A percentile compares a stretch with the other conserved stretches of the same genome.
phyloP scores from a whole-genome alignment of 2,113 vertebrate genomes.

The Podarcis cretensis region DNA sequence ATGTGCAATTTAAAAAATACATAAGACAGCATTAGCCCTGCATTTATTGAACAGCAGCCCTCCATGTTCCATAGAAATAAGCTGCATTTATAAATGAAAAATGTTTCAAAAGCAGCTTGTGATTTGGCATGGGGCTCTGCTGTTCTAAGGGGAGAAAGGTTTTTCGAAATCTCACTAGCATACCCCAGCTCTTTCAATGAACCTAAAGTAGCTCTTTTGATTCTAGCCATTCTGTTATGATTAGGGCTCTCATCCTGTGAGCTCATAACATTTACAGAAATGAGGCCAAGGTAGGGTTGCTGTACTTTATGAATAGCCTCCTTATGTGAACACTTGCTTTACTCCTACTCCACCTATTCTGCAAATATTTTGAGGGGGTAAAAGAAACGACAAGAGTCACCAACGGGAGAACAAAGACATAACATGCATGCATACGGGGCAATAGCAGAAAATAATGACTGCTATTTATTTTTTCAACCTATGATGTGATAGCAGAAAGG shows the following conservation, averaged over 20 bases:
- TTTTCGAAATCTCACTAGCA: not conserved
- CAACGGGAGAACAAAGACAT: not conserved
- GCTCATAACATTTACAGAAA: not conserved
- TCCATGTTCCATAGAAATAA: not conserved
- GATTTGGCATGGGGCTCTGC: not conserved
- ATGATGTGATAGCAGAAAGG: not conserved
- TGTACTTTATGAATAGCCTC: not conserved
- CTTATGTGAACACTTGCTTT: not conserved
- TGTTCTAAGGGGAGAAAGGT: not conserved
- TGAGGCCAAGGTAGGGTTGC: not conserved
- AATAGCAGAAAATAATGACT: not conserved
- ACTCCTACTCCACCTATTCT: not conserved
- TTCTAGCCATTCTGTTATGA: not conserved
- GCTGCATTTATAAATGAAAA: not conserved
- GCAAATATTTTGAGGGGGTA: not conserved
- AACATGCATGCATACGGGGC: not conserved
- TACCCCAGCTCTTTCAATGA: not conserved
- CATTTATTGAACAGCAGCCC: not conserved
- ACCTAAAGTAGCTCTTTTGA: not conserved
- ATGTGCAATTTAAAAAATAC: not conserved
- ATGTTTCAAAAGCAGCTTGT: not conserved
- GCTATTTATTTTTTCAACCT: not conserved
- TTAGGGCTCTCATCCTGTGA: not conserved
- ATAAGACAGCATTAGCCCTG: not conserved
- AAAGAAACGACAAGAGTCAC: not conserved